These are phyloP conservation scores for Drosophila rubida DNA, from an alignment of 2,888 invertebrate species.

Conservation along the genomic window DNA sequence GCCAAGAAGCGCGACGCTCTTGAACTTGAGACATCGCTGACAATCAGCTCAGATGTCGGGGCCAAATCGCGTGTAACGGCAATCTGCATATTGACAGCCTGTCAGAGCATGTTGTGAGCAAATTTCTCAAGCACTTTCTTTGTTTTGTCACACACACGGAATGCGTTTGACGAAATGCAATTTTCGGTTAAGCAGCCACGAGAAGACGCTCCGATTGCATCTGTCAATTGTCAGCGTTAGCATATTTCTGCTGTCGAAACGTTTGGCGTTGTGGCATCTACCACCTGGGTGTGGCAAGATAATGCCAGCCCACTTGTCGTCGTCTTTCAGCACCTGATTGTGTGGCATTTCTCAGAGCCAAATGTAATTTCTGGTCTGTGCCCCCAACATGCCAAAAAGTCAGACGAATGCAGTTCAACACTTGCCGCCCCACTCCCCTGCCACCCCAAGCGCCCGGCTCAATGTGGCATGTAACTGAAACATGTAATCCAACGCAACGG, in stretches of 20 bases:
- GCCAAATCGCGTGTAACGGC: conserved; percentile 71
- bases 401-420: conserved; percentile 78
- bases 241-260: conserved; percentile 65
- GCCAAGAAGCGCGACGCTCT: conserved; percentile 53
- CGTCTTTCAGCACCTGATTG: conserved; percentile 74
- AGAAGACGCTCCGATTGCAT: conserved; percentile 69
- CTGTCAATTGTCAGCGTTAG: conserved; percentile 75
- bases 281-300: conserved; percentile 41
- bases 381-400: conserved; percentile 50
- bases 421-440: conserved; percentile 44
- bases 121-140: conserved; percentile 59
- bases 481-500: conserved; percentile 68
- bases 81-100: conserved; percentile 80
- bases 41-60: conserved; percentile 22
- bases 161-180: conserved; percentile 78
- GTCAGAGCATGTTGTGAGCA: conserved; percentile 68
- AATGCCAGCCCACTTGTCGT: conserved; percentile 47
- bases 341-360: conserved; percentile 58
- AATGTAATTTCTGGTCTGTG: conserved; percentile 65
- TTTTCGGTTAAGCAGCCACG: conserved; percentile 49
- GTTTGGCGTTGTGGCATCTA: conserved; percentile 8
- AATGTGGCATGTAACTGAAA: conserved; percentile 76
- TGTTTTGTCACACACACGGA: conserved; percentile 65
- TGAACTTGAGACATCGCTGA: conserved; percentile 66
- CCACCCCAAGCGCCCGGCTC: conserved; percentile 12